These are phyloP conservation scores for Esox niger DNA, from an alignment of 2,113 vertebrate species.

Conservation along the genomic window DNA sequence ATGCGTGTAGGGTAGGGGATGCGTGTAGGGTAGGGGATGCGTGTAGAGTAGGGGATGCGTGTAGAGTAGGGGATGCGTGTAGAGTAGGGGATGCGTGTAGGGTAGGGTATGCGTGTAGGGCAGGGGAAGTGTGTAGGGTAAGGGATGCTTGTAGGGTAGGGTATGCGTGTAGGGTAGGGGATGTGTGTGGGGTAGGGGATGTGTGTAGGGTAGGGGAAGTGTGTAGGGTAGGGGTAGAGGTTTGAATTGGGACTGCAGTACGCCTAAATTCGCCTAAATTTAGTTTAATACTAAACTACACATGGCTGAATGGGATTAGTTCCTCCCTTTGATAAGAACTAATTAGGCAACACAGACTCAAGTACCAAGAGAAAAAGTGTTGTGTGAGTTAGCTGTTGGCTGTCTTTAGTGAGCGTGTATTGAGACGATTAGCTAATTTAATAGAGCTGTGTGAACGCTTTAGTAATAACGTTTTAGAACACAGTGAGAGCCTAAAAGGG, in stretches of 20 bases:
- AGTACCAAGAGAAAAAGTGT: slow-evolving; percentile 29
- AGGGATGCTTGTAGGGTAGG: too few species aligned
- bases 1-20: too few species aligned
- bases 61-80: too few species aligned
- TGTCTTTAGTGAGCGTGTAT: slow-evolving; percentile 65
- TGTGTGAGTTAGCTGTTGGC: slow-evolving; percentile 57
- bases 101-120: too few species aligned
- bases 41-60: too few species aligned
- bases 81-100: too few species aligned
- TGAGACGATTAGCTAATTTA: slow-evolving; percentile 26
- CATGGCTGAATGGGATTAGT: slow-evolving; percentile 50
- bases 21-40: too few species aligned
- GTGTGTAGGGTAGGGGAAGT: not conserved
- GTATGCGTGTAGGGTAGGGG: too few species aligned
- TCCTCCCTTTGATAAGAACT: slow-evolving; percentile 47
- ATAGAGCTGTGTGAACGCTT: not conserved
- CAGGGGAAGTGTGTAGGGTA: too few species aligned
- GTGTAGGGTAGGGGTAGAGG: not conserved
- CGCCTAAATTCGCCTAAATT: too few species aligned
- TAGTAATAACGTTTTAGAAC: not conserved
- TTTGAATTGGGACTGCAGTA: not conserved
- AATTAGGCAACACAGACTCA: slow-evolving; percentile 56
- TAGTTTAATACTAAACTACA: not conserved
- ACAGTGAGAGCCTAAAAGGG: too few species aligned
- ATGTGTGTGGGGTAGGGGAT: too few species aligned